These are phyloP conservation scores for Amphiura filiformis DNA, from an alignment of 35 echinoderm and acorn worm species.

Conservation along the genomic window DNA sequence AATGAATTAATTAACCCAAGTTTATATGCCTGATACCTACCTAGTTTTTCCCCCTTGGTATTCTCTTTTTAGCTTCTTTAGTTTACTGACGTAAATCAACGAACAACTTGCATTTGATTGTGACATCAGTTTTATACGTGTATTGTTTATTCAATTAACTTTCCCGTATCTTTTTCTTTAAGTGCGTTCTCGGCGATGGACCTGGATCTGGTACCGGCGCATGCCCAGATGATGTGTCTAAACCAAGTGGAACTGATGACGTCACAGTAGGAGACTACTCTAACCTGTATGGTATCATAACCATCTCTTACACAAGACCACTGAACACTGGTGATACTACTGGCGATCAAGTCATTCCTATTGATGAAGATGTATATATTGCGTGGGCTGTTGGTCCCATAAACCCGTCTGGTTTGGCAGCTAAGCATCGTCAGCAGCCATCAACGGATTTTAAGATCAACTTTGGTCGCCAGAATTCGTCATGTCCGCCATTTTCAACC, in stretches of 20 bases:
- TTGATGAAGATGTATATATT: slow-evolving; percentile 37
- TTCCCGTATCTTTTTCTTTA: background rate
- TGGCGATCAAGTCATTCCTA: slow-evolving; percentile 48
- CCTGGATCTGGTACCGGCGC: slow-evolving; percentile 13
- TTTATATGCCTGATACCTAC: background rate
- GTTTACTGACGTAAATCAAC: too few relatives aligned
- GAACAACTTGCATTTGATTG: too few relatives aligned
- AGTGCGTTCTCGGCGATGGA: slow-evolving; percentile 14
- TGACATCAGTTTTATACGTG: too few relatives aligned
- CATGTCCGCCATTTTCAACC: background rate
- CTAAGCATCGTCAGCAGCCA: slow-evolving; percentile 18
- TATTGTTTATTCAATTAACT: background rate
- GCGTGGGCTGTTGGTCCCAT: slow-evolving; percentile 65
- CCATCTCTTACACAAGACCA: slow-evolving; percentile 31
- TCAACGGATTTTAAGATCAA: background rate
- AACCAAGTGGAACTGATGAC: slow-evolving; percentile 23
- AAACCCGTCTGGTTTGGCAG: slow-evolving; percentile 33
- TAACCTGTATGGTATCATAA: slow-evolving; percentile 10
- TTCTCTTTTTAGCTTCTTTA: too few relatives aligned
- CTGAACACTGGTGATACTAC: slow-evolving; percentile 14
- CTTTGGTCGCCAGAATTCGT: slow-evolving; percentile 12
- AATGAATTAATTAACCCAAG: background rate
- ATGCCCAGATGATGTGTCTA: slow-evolving; percentile 21
- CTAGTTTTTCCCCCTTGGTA: background rate
- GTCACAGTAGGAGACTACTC: background rate